These are phyloP conservation scores for Leptobrachium leishanense DNA, from an alignment of 2,113 vertebrate genomes.

Conservation along the genomic window DNA sequence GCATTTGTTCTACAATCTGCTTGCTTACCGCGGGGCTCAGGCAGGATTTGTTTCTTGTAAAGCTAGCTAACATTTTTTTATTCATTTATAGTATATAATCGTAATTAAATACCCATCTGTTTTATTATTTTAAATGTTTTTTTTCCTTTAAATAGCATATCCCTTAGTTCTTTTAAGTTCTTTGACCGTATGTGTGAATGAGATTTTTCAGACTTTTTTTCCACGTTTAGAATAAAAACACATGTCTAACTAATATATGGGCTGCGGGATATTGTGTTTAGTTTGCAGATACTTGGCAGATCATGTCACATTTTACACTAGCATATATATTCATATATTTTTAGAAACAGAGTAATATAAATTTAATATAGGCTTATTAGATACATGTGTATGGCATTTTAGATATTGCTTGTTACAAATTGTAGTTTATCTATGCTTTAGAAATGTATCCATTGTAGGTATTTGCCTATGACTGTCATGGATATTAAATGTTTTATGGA, in stretches of 20 bases:
- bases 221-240: conserved; percentile 62
- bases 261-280: conserved; percentile 50
- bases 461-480: not conserved
- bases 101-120: conserved; percentile 57
- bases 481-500: not conserved
- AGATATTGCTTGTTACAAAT: not conserved
- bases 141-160: conserved; percentile 54
- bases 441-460: not conserved
- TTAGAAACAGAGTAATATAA: not conserved
- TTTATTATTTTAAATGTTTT: conserved; percentile 22
- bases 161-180: conserved; percentile 56
- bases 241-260: conserved; percentile 58
- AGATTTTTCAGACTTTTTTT: conserved; percentile 64
- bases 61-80: too few relatives aligned
- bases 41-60: too few relatives aligned
- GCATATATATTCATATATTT: conserved; percentile 45
- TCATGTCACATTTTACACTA: conserved; percentile 57
- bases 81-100: conserved; percentile 26
- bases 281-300: conserved; percentile 61
- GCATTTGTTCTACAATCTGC: too few relatives aligned
- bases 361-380: conserved; percentile 16
- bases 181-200: conserved; percentile 64
- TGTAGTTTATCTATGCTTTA: too few relatives aligned
- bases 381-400: not conserved
- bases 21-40: too few relatives aligned